Conservation (phyloP, 1,140 invertebrate species). For the Psix sp. region DNA sequence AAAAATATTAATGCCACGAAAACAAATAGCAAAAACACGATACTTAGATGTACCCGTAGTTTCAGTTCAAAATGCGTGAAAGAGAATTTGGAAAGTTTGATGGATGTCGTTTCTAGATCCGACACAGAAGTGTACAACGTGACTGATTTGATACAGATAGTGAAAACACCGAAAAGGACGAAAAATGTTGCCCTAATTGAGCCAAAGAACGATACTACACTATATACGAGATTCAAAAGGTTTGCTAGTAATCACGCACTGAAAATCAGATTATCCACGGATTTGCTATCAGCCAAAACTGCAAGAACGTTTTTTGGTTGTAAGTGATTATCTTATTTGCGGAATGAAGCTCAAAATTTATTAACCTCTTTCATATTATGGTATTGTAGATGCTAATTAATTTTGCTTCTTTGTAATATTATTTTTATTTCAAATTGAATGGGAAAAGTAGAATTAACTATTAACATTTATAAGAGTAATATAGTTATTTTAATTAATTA, state of each 20-base stretch:
- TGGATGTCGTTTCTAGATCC: slow-evolving; percentile 60
- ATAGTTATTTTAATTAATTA: too few relatives aligned
- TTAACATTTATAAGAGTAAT: too few relatives aligned
- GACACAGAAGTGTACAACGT: slow-evolving; percentile 63
- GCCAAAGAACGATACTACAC: slow-evolving; percentile 39
- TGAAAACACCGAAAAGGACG: slow-evolving; percentile 43
- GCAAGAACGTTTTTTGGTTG: slow-evolving; percentile 74
- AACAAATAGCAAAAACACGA: too few relatives aligned
- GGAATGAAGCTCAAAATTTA: slow-evolving; percentile 35
- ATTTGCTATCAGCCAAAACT: slow-evolving; percentile 61
- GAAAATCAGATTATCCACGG: slow-evolving; percentile 67
- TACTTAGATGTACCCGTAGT: slow-evolving; percentile 30
- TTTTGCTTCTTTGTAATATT: too few relatives aligned
- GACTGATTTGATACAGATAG: slow-evolving; percentile 69
- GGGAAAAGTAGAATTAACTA: too few relatives aligned
- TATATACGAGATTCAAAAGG: slow-evolving; percentile 68
- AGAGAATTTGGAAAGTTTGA: slow-evolving; percentile 47
- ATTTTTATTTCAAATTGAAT: too few relatives aligned
- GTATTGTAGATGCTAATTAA: too few relatives aligned
- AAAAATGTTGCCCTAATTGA: slow-evolving; percentile 30
- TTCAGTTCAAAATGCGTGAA: slow-evolving; percentile 49
- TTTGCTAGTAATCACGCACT: slow-evolving; percentile 71
- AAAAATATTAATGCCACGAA: slow-evolving; percentile 31
- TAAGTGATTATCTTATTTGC: slow-evolving; percentile 56
- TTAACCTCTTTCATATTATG: too few relatives aligned